Base-by-base conservation (phyloP, 2,888 invertebrate genomes). In the Amphipyra tragopoginis region DNA sequence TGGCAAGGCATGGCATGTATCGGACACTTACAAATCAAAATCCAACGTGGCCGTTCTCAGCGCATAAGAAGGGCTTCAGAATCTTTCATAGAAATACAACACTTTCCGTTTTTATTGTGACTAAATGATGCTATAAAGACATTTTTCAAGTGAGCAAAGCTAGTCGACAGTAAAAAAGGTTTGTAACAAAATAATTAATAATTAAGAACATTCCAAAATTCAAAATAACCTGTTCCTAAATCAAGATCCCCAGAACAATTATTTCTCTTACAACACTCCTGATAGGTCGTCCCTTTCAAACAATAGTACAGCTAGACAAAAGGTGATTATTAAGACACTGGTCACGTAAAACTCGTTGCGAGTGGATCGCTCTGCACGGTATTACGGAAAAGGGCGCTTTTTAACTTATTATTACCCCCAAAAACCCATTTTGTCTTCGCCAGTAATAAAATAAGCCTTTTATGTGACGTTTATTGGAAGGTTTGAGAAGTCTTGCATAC, bases 321-420 rank as follows among this genome's bases (percentile, higher is more conserved):
- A 82, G n/a, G 80, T 83, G 72, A 75, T 79, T 56, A 87, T 92
- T 89, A 83, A 81, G 68, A 88, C 76, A 71, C 91, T 50, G 78
- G 87, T 89, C 93, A 93, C 93, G 93, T 88, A 76, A 70, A 72
- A 70, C 85, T 84, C 91, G 90, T 92, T 91, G 82, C 86, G 88
- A 87, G 87, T 87, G 84, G 87, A 81, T 86, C 86, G 74, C 80
- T 78, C 78, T 75, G 80, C 82, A 82, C 86, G 85, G 90, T 92
- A 92, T 91, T 89, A 90, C 90, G 86, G 85, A 85, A 83, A 81
- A 75, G 85, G 84, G 82, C 77, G 79, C 81, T 85, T 87, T 91
- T 89, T 86, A 87, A 90, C 89, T 90, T 79, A 90, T 90, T 90
- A 91, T 89, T 89, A 85, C 72, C 83, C 67, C 80, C 81, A 81